Conservation (phyloP, 1,140 invertebrate species). For the Apis laboriosa region DNA sequence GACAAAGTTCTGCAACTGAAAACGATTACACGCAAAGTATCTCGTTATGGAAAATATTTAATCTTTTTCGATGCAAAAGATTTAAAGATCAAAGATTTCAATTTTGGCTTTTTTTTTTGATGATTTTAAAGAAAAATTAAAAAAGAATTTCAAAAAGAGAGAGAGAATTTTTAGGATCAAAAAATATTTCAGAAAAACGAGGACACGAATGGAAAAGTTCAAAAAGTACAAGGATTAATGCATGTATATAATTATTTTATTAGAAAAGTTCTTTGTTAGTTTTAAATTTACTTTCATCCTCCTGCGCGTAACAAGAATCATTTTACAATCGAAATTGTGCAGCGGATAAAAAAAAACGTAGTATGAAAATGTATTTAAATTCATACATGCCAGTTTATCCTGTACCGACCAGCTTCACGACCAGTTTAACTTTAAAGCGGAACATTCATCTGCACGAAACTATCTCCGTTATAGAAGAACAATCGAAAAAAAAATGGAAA, state of each 20-base stretch:
- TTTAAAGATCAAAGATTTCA: too few species aligned
- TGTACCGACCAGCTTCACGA: background rate
- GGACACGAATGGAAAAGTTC: background rate
- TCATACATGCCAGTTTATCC: conserved; percentile 10
- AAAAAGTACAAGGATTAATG: background rate
- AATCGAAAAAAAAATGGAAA: background rate
- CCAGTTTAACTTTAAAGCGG: conserved; percentile 17
- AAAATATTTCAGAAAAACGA: background rate
- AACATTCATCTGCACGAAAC: conserved; percentile 1
- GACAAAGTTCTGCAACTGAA: background rate
- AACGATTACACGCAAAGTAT: background rate
- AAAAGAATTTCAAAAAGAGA: background rate
- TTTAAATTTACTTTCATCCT: too few species aligned
- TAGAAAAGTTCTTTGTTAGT: background rate
- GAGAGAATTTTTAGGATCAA: too few species aligned
- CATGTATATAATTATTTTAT: background rate
- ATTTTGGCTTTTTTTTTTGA: too few species aligned
- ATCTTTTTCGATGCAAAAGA: background rate
- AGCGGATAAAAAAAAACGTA: background rate
- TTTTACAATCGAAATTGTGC: background rate
- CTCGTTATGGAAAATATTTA: too few species aligned
- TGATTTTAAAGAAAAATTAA: background rate
- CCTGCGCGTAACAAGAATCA: background rate
- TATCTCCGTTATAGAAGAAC: conserved; percentile 5
- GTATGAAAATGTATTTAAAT: conserved; percentile 31